phyloP scores from a whole-genome alignment of 2,113 vertebrate species.

The Nerophis lumbriciformis region DNA sequence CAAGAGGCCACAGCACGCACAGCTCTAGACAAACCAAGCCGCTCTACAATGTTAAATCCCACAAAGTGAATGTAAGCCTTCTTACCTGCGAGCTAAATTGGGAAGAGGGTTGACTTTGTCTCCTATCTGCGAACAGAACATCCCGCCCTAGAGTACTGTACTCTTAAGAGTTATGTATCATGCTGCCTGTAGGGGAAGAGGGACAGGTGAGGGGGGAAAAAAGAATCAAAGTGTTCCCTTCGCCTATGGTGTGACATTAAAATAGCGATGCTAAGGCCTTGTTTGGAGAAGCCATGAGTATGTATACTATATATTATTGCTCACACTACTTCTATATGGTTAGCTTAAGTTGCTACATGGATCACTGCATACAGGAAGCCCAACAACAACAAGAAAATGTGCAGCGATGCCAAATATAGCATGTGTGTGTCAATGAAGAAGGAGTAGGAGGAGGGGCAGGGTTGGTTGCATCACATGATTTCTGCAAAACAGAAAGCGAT shows the following conservation, averaged over 20 bases:
- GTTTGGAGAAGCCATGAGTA: neutral
- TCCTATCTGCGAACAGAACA: slow-evolving; percentile 76
- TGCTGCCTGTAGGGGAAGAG: slow-evolving; percentile 9
- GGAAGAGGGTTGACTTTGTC: slow-evolving; percentile 69
- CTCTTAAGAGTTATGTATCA: slow-evolving; percentile 59
- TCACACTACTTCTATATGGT: slow-evolving; percentile 23
- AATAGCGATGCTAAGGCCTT: neutral
- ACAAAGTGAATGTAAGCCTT: slow-evolving; percentile 72
- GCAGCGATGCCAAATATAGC: slow-evolving; percentile 11
- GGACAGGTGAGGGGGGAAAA: slow-evolving; percentile 40
- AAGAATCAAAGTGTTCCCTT: slow-evolving; percentile 13
- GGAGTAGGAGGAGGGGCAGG: neutral
- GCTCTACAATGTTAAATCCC: slow-evolving; percentile 75
- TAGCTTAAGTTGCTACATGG: slow-evolving; percentile 33
- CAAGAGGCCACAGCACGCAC: slow-evolving; percentile 8
- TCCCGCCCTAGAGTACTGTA: slow-evolving; percentile 78
- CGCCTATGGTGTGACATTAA: slow-evolving; percentile 14
- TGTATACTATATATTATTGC: too few relatives aligned
- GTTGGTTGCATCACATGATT: slow-evolving; percentile 44
- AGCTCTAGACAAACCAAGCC: slow-evolving; percentile 73
- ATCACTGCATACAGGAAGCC: slow-evolving; percentile 28
- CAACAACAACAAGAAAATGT: slow-evolving; percentile 25
- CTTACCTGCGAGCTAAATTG: slow-evolving; percentile 76
- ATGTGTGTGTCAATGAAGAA: slow-evolving; percentile 13
- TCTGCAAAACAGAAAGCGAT: slow-evolving; percentile 54